Evolutionary conservation across 2,888 invertebrate genomes (phyloP).

Genomic region (Homarus gammarus): DNA sequence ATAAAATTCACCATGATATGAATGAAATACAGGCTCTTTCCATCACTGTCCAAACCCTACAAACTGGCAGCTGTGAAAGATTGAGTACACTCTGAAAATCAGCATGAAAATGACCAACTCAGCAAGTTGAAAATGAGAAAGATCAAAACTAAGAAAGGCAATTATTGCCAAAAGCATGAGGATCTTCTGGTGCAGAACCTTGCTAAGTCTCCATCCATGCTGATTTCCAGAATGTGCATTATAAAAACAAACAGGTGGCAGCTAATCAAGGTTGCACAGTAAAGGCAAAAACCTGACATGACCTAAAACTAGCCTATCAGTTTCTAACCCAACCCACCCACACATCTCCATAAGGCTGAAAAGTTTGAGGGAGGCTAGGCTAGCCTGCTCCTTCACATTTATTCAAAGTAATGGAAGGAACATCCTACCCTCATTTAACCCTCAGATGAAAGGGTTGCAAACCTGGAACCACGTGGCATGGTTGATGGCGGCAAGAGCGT

Average conservation of each 20-base stretch:
- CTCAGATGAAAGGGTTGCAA: conserved; percentile 80
- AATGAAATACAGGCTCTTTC: conserved; percentile 72
- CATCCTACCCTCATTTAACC: conserved; percentile 47
- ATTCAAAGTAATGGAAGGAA: conserved; percentile 46
- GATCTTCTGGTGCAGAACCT: conserved; percentile 25
- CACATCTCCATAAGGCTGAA: conserved; percentile 76
- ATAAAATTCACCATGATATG: conserved; percentile 71
- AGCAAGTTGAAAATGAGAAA: conserved; percentile 40
- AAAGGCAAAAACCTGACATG: conserved; percentile 63
- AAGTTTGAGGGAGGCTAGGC: conserved; percentile 70
- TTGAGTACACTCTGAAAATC: conserved; percentile 67
- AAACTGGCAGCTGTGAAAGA: conserved; percentile 58
- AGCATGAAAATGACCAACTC: conserved; percentile 65
- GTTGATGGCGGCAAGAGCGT: conserved; percentile 99
- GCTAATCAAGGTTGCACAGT: conserved; percentile 64
- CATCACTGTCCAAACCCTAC: conserved; percentile 65
- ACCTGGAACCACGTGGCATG: conserved; percentile 99
- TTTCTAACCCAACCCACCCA: conserved; percentile 69
- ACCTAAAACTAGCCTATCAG: conserved; percentile 65
- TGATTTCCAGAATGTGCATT: conserved; percentile 68
- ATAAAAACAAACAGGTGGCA: conserved; percentile 49
- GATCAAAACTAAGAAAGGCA: neutral
- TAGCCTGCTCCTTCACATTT: conserved; percentile 61
- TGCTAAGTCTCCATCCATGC: conserved; percentile 70
- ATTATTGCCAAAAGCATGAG: conserved; percentile 17